Evolutionary conservation across 2,113 vertebrate species (phyloP), one percentile per base, ranked within the genome.

Genomic region (Platichthys flesus): DNA sequence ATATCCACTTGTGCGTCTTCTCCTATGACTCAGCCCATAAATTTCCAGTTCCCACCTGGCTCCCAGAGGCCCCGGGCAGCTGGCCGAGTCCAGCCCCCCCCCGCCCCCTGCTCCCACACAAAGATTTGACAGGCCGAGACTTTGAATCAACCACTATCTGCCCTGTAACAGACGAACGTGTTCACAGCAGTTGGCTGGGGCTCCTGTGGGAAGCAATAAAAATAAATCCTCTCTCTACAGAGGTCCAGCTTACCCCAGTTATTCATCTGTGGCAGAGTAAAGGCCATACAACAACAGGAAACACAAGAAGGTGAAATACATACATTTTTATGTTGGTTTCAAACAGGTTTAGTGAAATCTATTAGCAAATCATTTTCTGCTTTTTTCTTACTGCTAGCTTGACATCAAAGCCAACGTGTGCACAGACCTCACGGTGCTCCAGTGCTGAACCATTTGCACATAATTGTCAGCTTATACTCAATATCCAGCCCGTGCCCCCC

Each of bases 111-210:
- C 76, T 64, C 59, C 71, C 2, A 4, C 20, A 54, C 47, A 83
- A 55, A 72, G 12, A 78, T 67, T 65, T 87, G 70, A 84, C 78
- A 65, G 71, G 23, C 61, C 57, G 47, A 79, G 70, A 75, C 74
- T 79, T 71, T 81, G 55, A 82, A 73, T 82, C 83, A 68, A 49
- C 49, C 20, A 0, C 66, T 86, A 75, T 83, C 83, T 77, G 74
- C 67, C 74, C 63, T 54, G 68, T 73, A 71, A 83, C 79, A 79
- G 49, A 75, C 55, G 24, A 26, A 69, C 40, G 2, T 63, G 21
- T 21, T 56, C 61, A 57, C 54, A 47, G 24, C 55, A 37, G 73
- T 65, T 73, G 68, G 81, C 54, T 2, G 0, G 37, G 9, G 58
- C 60, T 40, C 49, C 15, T 31, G 31, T 9, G 16, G 54, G 64